phyloP scores from a whole-genome alignment of 2,888 invertebrate species.

The Tenodera sinensis region DNA sequence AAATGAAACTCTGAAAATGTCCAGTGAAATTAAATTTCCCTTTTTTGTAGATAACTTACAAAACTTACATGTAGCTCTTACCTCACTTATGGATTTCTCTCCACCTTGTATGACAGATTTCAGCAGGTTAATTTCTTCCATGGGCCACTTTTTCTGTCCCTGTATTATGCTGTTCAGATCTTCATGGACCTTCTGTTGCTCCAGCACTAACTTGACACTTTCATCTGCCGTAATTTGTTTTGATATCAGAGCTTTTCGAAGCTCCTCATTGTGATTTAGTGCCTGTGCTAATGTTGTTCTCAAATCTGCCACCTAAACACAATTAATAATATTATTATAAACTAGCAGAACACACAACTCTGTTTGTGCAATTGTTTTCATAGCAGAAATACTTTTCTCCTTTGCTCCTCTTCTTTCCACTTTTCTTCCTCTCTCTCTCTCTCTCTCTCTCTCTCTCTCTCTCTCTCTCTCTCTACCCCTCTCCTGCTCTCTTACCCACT shows the following conservation, averaged over 20 bases:
- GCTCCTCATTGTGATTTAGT: conserved; percentile 49
- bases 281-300: conserved; percentile 49
- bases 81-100: not conserved
- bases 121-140: not conserved
- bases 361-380: no score
- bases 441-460: no score
- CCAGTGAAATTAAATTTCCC: no score
- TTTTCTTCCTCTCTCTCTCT: no score
- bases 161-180: conserved; percentile 57
- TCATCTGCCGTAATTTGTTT: conserved; percentile 58
- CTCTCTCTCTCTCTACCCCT: no score
- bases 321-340: not conserved
- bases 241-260: conserved; percentile 50
- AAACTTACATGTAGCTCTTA: not conserved
- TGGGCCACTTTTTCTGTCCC: not conserved
- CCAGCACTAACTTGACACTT: conserved; percentile 56
- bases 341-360: no score
- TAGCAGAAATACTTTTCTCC: no score
- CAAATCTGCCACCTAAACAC: conserved; percentile 47
- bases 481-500: no score
- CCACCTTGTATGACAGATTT: not conserved
- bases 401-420: no score
- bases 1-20: no score
- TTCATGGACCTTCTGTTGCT: conserved; percentile 60
- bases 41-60: conserved; percentile 49